Conservation (phyloP, 2,888 invertebrate species). For the Teinopalpus imperialis region DNA sequence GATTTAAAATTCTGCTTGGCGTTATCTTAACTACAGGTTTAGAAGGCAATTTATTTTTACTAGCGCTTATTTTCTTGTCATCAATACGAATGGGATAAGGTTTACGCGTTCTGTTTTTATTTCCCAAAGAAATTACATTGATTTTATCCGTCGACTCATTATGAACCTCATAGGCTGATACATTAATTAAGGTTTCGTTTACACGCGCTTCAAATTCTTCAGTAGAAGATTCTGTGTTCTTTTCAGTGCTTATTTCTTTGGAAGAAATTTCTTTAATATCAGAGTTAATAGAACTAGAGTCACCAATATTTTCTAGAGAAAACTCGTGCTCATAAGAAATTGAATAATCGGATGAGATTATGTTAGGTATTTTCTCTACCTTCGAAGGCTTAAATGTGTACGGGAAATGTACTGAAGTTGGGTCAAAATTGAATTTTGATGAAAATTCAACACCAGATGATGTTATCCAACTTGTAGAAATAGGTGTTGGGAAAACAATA, state of each 20-base stretch:
- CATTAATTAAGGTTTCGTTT: slow-evolving; percentile 29
- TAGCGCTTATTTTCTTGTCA: slow-evolving; percentile 52
- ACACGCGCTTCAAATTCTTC: slow-evolving; percentile 32
- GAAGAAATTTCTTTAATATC: slow-evolving; percentile 38
- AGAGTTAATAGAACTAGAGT: slow-evolving; percentile 44
- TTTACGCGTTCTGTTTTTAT: slow-evolving; percentile 63
- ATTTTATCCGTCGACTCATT: slow-evolving; percentile 56
- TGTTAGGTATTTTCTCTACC: slow-evolving; percentile 37
- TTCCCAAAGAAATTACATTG: slow-evolving; percentile 49
- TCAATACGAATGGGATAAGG: slow-evolving; percentile 62
- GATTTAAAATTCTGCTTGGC: slow-evolving; percentile 56
- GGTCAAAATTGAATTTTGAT: slow-evolving; percentile 64
- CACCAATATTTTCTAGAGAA: slow-evolving; percentile 50
- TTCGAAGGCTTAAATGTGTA: slow-evolving; percentile 43
- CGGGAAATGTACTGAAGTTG: slow-evolving; percentile 60
- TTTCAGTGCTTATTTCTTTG: slow-evolving; percentile 42
- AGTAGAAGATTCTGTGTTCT: slow-evolving; percentile 34
- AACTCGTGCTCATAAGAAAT: slow-evolving; percentile 54
- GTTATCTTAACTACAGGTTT: slow-evolving; percentile 52
- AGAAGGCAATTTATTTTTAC: slow-evolving; percentile 51
- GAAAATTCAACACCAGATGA: slow-evolving; percentile 69
- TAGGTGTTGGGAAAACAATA: slow-evolving; percentile 67
- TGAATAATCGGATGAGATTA: slow-evolving; percentile 44
- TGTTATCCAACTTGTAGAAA: slow-evolving; percentile 72
- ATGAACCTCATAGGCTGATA: slow-evolving; percentile 45